These are phyloP conservation scores for Girardia tigrina DNA, from an alignment of 2,888 invertebrate species.

Conservation along the genomic window DNA sequence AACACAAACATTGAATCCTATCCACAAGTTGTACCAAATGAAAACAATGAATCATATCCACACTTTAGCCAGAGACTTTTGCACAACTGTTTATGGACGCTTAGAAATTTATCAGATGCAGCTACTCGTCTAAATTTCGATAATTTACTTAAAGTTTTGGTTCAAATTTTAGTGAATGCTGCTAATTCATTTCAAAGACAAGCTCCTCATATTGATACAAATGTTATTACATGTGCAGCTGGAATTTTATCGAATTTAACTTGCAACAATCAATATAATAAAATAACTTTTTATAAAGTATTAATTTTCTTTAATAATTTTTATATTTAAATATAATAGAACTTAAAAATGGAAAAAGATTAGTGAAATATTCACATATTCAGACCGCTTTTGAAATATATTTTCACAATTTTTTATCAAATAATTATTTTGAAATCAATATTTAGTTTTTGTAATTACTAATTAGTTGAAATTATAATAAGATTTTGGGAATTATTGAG, in stretches of 20 bases:
- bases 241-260: conserved; percentile 95
- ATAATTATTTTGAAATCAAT: too few relatives aligned
- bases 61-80: conserved; percentile 81
- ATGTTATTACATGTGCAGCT: conserved; percentile 88
- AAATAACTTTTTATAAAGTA: conserved; percentile 56
- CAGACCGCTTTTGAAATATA: too few relatives aligned
- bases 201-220: conserved; percentile 61
- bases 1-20: background rate
- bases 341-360: too few relatives aligned
- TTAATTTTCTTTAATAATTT: too few relatives aligned
- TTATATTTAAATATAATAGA: too few relatives aligned
- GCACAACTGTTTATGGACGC: conserved; percentile 90
- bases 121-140: conserved; percentile 63
- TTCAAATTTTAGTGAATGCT: conserved; percentile 60
- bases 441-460: too few relatives aligned
- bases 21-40: background rate
- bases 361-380: too few relatives aligned
- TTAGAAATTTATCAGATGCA: conserved; percentile 92
- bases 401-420: too few relatives aligned
- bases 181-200: conserved; percentile 54
- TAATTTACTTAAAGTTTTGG: conserved; percentile 58
- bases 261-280: conserved; percentile 96
- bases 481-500: too few relatives aligned
- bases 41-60: conserved; percentile 23
- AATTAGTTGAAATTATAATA: too few relatives aligned